Base-by-base conservation (phyloP, 2,113 vertebrate genomes). In the Ictalurus furcatus region DNA sequence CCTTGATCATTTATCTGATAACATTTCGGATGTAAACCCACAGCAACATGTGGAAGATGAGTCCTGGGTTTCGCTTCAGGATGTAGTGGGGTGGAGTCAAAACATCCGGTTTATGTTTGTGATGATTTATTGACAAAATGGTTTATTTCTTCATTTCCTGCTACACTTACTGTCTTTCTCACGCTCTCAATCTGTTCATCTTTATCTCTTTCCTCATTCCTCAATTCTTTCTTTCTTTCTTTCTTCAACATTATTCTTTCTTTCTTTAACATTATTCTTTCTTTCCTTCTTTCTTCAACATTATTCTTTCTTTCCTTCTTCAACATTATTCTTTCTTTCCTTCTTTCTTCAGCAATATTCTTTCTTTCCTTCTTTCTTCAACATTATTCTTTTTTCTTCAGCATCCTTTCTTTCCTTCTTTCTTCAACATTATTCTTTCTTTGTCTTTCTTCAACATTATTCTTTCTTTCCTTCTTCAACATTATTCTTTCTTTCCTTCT, bases 271-370 rank as follows among this genome's bases (percentile, higher is more conserved):
- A 25, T 63, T 25, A 2, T 63, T 63, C 61, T 9, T 63, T 65
- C 61, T 28, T 65, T 16, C 25, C 0, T 37, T 34, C 16, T 34
- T 37, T 34, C 16, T 34, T 6, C 3, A 34, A 5, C 17, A 16
- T 0, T 6, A 17, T 71, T 71, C 13, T 34, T 92, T 93, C 93
- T 94, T 93, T 21, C 4, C 34, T 34, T 34, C 34, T 61, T 40
- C 40, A 40, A 2, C 19, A 61, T 0, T 67, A 11, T 67, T 67
- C 4, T n/a, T 67, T 12, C 21, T 40, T 3, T 76, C 23, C 17
- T 0, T 78, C 6, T 59, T 21, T 61, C 17, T 34, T 6, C 25
- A 16, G 16, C 11, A 88, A 19, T 85, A 40, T 65, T 37, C 40
- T 67, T 61, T 40, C 59, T 87, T 21, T n/a, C 17, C 7, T 44